Base-by-base conservation (phyloP, 2,797 vertebrate genomes). In the Nyctibius grandis region DNA sequence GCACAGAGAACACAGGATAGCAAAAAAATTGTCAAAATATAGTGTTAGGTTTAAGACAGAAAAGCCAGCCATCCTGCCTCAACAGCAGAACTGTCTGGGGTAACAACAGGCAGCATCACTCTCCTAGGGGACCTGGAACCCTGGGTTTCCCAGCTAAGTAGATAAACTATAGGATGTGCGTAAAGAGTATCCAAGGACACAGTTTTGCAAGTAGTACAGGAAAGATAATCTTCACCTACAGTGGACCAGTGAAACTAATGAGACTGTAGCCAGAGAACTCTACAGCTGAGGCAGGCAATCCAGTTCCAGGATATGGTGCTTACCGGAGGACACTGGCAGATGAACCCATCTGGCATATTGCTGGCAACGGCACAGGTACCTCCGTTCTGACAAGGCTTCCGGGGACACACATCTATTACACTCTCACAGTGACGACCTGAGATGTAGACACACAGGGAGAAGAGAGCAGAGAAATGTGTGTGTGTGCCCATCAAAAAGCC, bases 361-460 rank as follows among this genome's bases (percentile, higher is more conserved):
- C 97, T 98, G 98, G 99, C 99, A 97, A 99, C 98, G 4, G 98
- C 98, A 85, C 99, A 99, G 70, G 95, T 81, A 4, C 98, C 99
- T 4, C 98, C 97, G 0, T 99, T 99, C 84, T 98, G 98, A 73
- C 99, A 99, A 1, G 99, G 99, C 90, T 98, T 98, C 11, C 98
- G 98, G 61, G 98, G 97, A 96, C 99, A 99, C 94, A 99, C 98
- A 56, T 99, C 99, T 76, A 99, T 97, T 92, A 99, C 98, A 10
- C 98, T 99, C 95, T 99, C 99, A 93, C 99, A 99, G 92, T 98
- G 99, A 67, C 98, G 99, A 89, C 99, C 99, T 99, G 88, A 29
- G 19, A 9, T 19, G 38, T 1, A 68, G 68, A 93, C 85, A 77
- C 44, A 69, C 2, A 4, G 42, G 42, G 68, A 74, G 56, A 73